Evolutionary conservation across 1,140 invertebrate species (phyloP), one percentile per base, ranked within the genome.

Genomic region (Odontomachus brunneus): DNA sequence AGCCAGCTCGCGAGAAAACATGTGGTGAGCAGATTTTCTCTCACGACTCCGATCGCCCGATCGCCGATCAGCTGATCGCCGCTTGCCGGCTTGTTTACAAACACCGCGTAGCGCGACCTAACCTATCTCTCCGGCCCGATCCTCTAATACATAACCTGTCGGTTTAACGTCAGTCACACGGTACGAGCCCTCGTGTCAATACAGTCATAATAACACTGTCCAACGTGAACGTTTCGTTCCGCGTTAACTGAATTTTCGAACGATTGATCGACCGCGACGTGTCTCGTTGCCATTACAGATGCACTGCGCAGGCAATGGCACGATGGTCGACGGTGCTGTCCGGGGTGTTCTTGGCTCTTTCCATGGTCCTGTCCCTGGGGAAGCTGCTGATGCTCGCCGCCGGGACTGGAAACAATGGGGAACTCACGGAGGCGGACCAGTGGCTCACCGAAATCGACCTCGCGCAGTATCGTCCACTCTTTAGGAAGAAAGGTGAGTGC

Each of bases 391-490:
- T 94, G 91, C 89, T 94, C n/a, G 93, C 91, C 33, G 90, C 91
- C 62, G 92, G 88, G 84, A 94, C 90, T 82, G 91, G 89, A 82
- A 93, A 86, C 67, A 92, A 95, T 89, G 95, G 95, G 84, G 95
- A 96, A 86, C 92, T 94, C 83, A 95, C 92, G 44, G 95, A 95
- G 92, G 96, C 96, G 57, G 96, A 97, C 84, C 94, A 96, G 88
- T 97, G 97, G 97, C 92, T 97, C 60, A 95, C 96, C 63, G 95
- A 97, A 89, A 96, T 96, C 91, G 95, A 96, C 72, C 93, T 97
- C 29, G 92, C 95, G 29, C 94, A 96, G 74, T 96, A 96, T 89
- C 95, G 96, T 86, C 94, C 96, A 75, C 90, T 97, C 5, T 97
- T 97, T 89, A 95, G 94, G 87, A 94, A 96, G 89, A 95, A 96